Conservation (phyloP, 2,888 invertebrate genomes). For the Lucinisca nassula region DNA sequence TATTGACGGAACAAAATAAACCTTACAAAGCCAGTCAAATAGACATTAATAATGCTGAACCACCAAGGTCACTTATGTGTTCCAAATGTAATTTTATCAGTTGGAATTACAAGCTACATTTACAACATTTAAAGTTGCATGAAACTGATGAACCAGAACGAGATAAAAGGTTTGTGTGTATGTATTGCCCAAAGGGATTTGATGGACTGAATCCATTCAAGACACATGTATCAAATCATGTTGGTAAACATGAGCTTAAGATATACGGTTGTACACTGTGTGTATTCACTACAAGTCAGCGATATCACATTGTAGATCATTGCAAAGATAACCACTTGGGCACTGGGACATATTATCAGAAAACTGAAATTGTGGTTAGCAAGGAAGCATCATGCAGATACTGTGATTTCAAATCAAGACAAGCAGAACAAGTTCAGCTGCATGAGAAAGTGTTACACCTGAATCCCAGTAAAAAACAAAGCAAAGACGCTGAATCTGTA, state of each 20-base stretch:
- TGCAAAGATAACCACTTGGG: conserved; percentile 58
- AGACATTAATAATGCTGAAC: background rate
- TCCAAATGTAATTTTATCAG: conserved; percentile 55
- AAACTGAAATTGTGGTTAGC: conserved; percentile 48
- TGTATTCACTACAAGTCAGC: conserved; percentile 66
- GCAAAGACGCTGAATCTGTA: background rate
- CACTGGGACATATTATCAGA: conserved; percentile 32
- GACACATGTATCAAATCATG: conserved; percentile 68
- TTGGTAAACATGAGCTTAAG: conserved; percentile 68
- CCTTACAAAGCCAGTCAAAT: background rate
- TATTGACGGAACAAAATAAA: background rate
- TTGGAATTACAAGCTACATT: conserved; percentile 45
- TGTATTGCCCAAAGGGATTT: conserved; percentile 62
- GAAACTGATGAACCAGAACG: conserved; percentile 48
- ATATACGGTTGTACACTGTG: conserved; percentile 68
- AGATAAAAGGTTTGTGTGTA: conserved; percentile 68
- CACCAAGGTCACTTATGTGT: conserved; percentile 54
- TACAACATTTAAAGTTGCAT: conserved; percentile 52
- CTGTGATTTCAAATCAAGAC: conserved; percentile 64
- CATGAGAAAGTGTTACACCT: conserved; percentile 57
- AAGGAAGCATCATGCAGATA: conserved; percentile 55
- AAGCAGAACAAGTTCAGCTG: conserved; percentile 48
- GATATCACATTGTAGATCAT: conserved; percentile 69
- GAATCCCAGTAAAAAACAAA: background rate
- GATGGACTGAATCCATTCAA: conserved; percentile 54